These are phyloP conservation scores for Elgonia sp. DNA, from an alignment of 2,888 invertebrate species.

Conservation along the genomic window DNA sequence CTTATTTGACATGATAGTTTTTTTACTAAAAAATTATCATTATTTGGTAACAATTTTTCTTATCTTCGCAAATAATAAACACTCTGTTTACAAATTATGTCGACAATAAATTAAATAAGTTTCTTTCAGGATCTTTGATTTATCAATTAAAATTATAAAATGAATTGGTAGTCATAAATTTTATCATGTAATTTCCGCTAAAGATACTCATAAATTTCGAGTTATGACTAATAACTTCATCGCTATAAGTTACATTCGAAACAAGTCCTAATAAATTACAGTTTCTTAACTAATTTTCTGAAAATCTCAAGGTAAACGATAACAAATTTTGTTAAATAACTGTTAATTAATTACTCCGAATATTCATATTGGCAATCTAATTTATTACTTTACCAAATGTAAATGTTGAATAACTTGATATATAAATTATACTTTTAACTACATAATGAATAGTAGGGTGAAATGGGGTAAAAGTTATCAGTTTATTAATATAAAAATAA, in stretches of 20 bases:
- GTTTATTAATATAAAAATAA: too few relatives aligned
- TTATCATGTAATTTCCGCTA: slow-evolving; percentile 38
- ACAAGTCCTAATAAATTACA: slow-evolving; percentile 61
- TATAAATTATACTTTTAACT: neutral
- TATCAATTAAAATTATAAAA: slow-evolving; percentile 33
- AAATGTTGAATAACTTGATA: neutral
- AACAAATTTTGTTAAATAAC: slow-evolving; percentile 53
- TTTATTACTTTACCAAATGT: slow-evolving; percentile 10
- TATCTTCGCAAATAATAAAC: too few relatives aligned
- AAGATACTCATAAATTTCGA: slow-evolving; percentile 45
- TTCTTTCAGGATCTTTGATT: neutral
- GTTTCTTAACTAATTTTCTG: slow-evolving; percentile 57
- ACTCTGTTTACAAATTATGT: neutral
- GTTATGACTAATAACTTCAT: slow-evolving; percentile 55
- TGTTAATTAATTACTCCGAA: slow-evolving; percentile 47
- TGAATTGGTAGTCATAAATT: slow-evolving; percentile 45
- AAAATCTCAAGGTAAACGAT: slow-evolving; percentile 42
- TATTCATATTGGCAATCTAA: slow-evolving; percentile 32
- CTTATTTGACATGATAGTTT: too few relatives aligned
- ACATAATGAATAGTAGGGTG: too few relatives aligned
- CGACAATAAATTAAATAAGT: too few relatives aligned
- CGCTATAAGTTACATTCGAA: slow-evolving; percentile 55
- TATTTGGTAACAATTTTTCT: too few relatives aligned
- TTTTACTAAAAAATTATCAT: too few relatives aligned
- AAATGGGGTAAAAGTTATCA: too few relatives aligned